Evolutionary conservation across 2,797 vertebrate genomes (phyloP).

Genomic region (Calcarius lapponicus): DNA sequence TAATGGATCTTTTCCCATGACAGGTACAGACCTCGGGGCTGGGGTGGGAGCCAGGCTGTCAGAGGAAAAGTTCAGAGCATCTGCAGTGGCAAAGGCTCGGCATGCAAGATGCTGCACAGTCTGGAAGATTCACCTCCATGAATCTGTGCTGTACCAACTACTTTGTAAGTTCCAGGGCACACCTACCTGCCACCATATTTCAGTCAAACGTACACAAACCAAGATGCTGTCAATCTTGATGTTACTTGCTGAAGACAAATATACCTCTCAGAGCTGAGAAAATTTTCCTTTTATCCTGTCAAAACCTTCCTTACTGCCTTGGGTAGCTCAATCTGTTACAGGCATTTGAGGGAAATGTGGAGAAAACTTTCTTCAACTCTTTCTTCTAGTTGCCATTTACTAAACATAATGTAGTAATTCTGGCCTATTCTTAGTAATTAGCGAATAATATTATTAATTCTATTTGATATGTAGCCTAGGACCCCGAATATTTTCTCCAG

Average conservation of each 20-base stretch:
- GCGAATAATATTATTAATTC: background rate
- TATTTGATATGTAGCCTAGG: background rate
- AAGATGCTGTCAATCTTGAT: background rate
- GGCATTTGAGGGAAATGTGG: background rate
- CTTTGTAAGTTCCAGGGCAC: background rate
- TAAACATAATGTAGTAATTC: background rate
- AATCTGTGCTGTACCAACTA: background rate
- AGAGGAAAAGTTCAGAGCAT: background rate
- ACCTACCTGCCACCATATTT: background rate
- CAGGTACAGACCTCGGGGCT: slow-evolving; percentile 41
- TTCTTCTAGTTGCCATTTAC: background rate
- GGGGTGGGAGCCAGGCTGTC: slow-evolving; percentile 1
- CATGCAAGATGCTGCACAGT: background rate
- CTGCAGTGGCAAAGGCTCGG: background rate
- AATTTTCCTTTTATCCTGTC: background rate
- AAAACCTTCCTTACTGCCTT: background rate
- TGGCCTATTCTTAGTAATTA: background rate
- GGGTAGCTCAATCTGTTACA: background rate
- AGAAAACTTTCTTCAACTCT: background rate
- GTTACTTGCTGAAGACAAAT: background rate
- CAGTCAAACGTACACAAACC: background rate
- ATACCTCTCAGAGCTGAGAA: background rate
- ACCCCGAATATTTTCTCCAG: background rate
- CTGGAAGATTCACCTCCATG: background rate
- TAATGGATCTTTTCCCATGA: slow-evolving; percentile 30